Evolutionary conservation across 2,797 vertebrate species (phyloP).

Genomic region (Numenius phaeopus): DNA sequence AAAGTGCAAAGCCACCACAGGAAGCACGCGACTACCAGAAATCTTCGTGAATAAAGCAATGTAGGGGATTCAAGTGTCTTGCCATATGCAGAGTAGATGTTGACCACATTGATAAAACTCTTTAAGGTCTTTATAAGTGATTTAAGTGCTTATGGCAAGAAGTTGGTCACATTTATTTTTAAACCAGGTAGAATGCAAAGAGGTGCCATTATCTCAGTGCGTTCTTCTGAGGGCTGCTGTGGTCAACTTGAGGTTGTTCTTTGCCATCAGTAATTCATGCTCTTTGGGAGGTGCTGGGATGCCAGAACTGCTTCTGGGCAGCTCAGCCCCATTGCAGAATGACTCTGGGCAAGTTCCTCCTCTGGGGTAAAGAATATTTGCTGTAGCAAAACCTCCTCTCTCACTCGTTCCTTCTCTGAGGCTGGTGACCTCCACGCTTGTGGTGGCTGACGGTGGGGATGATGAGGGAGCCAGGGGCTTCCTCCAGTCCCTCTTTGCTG

Average conservation of each 20-base stretch:
- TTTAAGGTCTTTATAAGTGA: background rate
- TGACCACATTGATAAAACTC: background rate
- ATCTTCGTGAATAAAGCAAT: background rate
- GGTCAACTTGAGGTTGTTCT: background rate
- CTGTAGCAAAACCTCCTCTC: background rate
- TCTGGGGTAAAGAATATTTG: background rate
- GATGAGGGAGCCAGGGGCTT: background rate
- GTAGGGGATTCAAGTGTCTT: background rate
- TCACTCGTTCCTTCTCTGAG: background rate
- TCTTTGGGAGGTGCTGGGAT: background rate
- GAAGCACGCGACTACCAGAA: background rate
- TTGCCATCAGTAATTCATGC: background rate
- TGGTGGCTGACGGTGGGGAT: background rate
- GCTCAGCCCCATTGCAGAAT: background rate
- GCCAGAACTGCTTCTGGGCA: background rate
- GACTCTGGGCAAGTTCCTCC: background rate
- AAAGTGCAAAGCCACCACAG: slow-evolving; percentile 47
- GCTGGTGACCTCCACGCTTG: fast-evolving
- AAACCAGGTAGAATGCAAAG: background rate
- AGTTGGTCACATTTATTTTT: background rate
- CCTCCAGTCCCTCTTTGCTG: background rate
- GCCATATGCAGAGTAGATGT: background rate
- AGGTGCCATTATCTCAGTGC: fast-evolving
- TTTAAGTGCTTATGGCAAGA: background rate
- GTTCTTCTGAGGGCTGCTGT: background rate